These are phyloP conservation scores for Lottia scabra DNA, from an alignment of 2,888 invertebrate species.

Conservation along the genomic window DNA sequence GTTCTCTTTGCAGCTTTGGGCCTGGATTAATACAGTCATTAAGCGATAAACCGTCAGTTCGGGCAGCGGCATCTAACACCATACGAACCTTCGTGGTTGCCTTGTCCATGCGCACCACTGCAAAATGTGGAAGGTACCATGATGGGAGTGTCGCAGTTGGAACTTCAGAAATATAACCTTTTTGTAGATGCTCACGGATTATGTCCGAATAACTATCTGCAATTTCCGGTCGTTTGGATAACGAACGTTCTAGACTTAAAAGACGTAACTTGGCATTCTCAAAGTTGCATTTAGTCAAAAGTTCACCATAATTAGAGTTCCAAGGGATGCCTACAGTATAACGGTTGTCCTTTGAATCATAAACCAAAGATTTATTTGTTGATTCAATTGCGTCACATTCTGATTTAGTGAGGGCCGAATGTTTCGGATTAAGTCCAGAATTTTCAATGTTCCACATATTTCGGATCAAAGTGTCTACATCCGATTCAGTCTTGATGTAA, in stretches of 20 bases:
- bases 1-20: not conserved
- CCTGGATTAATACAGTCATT: not conserved
- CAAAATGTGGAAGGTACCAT: not conserved
- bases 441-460: not conserved
- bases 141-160: not conserved
- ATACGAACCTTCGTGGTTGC: not conserved
- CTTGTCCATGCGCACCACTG: not conserved
- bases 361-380: not conserved
- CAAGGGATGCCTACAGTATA: not conserved
- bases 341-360: not conserved
- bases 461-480: not conserved
- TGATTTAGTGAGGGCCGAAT: not conserved
- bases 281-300: not conserved
- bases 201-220: not conserved
- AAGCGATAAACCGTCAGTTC: not conserved
- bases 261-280: not conserved
- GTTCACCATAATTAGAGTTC: not conserved
- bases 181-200: not conserved
- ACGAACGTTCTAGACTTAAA: not conserved
- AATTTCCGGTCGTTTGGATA: not conserved
- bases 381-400: not conserved
- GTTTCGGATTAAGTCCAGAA: not conserved
- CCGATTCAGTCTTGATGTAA: not conserved
- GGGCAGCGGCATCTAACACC: not conserved
- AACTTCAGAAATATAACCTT: not conserved